Percentiles rank a stretch among this genome's conserved stretches.
These are phyloP conservation scores for Pseudorhombus dupliciocellatus DNA, from an alignment of 2,113 vertebrate species.

Conservation along the genomic window DNA sequence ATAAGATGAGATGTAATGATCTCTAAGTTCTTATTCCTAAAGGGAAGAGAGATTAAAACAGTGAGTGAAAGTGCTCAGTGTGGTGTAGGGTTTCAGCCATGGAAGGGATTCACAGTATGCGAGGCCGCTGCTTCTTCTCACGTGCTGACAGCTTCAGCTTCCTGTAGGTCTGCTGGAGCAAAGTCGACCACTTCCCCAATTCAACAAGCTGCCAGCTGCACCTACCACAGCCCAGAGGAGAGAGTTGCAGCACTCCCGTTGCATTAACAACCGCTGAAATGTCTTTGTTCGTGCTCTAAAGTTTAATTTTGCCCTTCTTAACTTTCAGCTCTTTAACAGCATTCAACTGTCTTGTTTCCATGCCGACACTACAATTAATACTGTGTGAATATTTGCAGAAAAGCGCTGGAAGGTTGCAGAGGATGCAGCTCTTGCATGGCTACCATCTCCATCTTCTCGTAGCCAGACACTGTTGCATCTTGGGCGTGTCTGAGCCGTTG, in stretches of 20 bases:
- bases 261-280: conserved; percentile 19
- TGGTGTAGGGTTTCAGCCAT: neutral
- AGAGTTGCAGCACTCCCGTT: neutral
- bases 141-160: neutral
- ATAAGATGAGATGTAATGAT: neutral
- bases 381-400: conserved; percentile 6
- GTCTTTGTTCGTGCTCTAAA: neutral
- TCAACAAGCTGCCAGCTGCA: neutral
- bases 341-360: neutral
- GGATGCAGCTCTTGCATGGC: neutral
- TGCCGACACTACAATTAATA: neutral
- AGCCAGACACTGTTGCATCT: conserved; percentile 37
- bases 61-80: neutral
- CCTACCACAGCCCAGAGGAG: neutral
- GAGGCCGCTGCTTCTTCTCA: neutral
- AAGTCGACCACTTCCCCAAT: neutral
- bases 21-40: neutral
- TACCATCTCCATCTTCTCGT: conserved; percentile 4
- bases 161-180: neutral
- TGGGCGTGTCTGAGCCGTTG: neutral
- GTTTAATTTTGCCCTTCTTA: conserved; percentile 6
- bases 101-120: neutral
- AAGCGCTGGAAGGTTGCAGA: neutral
- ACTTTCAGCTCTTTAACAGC: neutral
- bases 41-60: neutral